phyloP scores from a whole-genome alignment of 2,888 invertebrate genomes.

The Tenthredo livida region DNA sequence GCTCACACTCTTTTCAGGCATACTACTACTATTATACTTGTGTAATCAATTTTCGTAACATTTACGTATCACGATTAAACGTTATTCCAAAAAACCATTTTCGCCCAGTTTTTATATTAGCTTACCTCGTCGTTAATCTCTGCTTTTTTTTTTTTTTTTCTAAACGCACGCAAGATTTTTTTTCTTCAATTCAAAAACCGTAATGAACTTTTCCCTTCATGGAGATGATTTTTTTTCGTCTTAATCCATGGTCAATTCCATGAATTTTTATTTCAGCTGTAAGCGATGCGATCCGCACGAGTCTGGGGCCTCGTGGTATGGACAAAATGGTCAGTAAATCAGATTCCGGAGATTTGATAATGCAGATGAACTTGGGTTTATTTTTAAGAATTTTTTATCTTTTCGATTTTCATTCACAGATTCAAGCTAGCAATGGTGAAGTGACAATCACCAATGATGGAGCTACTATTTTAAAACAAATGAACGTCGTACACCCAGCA shows the following conservation, averaged over 20 bases:
- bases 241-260: background rate
- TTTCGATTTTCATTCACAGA: constrained; percentile 81
- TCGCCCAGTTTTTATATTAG: background rate
- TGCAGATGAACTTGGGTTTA: background rate
- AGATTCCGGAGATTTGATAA: background rate
- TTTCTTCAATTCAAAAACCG: background rate
- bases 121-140: background rate
- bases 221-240: background rate
- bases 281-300: constrained; percentile 98
- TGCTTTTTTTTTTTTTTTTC: background rate
- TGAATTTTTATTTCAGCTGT: constrained; percentile 86
- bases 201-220: background rate
- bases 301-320: constrained; percentile 99
- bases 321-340: constrained; percentile 94
- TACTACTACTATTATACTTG: background rate
- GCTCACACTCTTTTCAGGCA: background rate
- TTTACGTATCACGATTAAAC: background rate
- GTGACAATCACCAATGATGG: constrained; percentile 99
- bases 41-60: background rate
- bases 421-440: constrained; percentile 97
- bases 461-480: constrained; percentile 99
- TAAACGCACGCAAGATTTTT: background rate
- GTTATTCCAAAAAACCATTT: background rate
- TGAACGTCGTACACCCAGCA: constrained; percentile 98
- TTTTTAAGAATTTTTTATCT: background rate